Evolutionary conservation across 2,113 vertebrate genomes (phyloP).

Genomic region (Eidolon helvum): DNA sequence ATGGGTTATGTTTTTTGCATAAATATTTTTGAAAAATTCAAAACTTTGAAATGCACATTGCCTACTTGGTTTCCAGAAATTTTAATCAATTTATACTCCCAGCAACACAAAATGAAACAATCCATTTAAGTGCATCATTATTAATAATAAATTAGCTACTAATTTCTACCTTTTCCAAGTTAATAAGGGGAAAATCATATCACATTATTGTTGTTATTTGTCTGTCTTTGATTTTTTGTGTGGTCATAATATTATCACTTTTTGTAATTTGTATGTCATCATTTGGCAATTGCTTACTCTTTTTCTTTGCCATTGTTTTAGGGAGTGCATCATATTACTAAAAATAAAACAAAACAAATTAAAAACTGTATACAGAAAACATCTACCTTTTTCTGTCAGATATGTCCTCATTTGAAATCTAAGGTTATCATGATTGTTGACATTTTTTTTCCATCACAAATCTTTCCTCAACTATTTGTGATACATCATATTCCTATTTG

Average conservation of each 20-base stretch:
- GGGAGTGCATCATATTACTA: too few species aligned
- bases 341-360: background rate
- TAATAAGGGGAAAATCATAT: background rate
- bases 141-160: background rate
- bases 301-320: background rate
- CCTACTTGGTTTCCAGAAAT: background rate
- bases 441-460: background rate
- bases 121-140: background rate
- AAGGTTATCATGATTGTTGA: background rate
- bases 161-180: background rate
- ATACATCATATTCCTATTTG: background rate
- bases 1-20: background rate
- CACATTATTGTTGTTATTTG: background rate
- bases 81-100: background rate
- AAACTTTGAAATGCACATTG: background rate
- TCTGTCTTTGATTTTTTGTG: background rate
- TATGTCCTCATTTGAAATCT: background rate
- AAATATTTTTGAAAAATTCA: background rate
- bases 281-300: background rate
- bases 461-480: background rate
- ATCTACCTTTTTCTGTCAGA: background rate
- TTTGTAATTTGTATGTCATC: background rate
- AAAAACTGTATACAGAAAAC: background rate
- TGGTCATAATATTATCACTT: background rate
- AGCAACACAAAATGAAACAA: background rate